These are phyloP conservation scores for Ardeotis arabs DNA, from an alignment of 2,113 vertebrate species.

Conservation along the genomic window DNA sequence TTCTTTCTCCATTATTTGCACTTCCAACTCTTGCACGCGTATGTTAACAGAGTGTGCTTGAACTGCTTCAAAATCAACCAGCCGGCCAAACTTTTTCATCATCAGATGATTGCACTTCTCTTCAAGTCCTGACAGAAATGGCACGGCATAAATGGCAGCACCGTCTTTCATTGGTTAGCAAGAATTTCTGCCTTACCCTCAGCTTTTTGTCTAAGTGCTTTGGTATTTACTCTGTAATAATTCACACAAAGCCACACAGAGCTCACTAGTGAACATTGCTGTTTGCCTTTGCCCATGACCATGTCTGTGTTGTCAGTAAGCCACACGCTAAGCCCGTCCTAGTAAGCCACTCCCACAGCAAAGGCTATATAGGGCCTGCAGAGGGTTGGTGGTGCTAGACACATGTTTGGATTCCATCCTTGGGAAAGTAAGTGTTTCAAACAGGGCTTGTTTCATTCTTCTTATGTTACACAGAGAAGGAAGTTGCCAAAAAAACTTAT, in stretches of 20 bases:
- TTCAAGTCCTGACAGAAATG: conserved; percentile 77
- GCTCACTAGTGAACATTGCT: not conserved
- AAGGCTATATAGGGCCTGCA: not conserved
- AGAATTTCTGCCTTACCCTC: not conserved
- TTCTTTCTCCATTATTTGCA: conserved; percentile 79
- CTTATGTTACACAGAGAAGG: not conserved
- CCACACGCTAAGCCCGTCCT: not conserved
- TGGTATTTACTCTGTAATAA: not conserved
- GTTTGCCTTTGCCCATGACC: not conserved
- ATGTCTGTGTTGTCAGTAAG: not conserved
- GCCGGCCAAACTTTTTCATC: conserved; percentile 87
- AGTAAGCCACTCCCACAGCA: not conserved
- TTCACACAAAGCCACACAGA: not conserved
- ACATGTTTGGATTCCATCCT: not conserved
- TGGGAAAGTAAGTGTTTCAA: not conserved
- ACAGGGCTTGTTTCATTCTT: not conserved
- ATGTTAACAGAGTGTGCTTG: conserved; percentile 82
- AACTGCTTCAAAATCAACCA: conserved; percentile 87
- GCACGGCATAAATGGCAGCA: not conserved
- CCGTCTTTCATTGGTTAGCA: not conserved
- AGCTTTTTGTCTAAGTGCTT: not conserved
- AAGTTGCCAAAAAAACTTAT: not conserved
- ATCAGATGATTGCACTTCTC: conserved; percentile 81
- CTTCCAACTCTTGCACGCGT: conserved; percentile 84
- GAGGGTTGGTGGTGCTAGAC: not conserved